Conservation (phyloP, 2,797 vertebrate species). For the Myiotriccus ornatus region DNA sequence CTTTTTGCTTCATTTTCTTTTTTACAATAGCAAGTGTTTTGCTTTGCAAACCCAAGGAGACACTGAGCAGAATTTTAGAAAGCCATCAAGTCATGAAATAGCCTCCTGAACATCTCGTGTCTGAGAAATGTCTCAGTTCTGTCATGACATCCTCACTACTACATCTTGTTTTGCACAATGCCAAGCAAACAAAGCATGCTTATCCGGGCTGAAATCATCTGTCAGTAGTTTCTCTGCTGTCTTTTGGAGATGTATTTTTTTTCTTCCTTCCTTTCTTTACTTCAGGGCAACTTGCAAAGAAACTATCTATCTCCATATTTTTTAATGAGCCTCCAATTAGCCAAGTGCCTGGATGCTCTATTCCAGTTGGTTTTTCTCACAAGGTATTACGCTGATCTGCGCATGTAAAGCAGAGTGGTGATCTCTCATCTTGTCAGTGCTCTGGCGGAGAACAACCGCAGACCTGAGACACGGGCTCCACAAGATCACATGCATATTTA, state of each 20-base stretch:
- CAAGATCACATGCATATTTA: slow-evolving; percentile 31
- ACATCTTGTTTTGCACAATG: background rate
- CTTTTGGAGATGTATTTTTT: background rate
- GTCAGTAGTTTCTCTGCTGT: background rate
- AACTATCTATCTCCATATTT: slow-evolving; percentile 57
- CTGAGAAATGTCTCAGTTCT: slow-evolving; percentile 37
- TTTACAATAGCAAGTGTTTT: background rate
- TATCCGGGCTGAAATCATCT: background rate
- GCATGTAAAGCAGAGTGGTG: slow-evolving; percentile 23
- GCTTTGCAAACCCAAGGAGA: slow-evolving; percentile 3
- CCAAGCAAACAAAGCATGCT: background rate
- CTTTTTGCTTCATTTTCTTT: background rate
- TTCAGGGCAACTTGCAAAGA: slow-evolving; percentile 50
- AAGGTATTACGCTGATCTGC: slow-evolving; percentile 42
- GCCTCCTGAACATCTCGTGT: background rate
- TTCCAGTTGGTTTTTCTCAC: slow-evolving; percentile 42
- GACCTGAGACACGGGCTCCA: background rate
- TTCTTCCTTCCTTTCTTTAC: slow-evolving; percentile 6
- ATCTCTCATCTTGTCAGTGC: slow-evolving; percentile 56
- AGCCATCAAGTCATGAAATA: slow-evolving; percentile 1
- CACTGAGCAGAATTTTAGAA: background rate
- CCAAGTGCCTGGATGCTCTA: slow-evolving; percentile 44
- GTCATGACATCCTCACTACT: background rate
- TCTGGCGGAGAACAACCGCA: slow-evolving; percentile 9
- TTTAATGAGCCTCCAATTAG: slow-evolving; percentile 67